phyloP scores from a whole-genome alignment of 2,888 invertebrate genomes.

The Chironomus riparius region DNA sequence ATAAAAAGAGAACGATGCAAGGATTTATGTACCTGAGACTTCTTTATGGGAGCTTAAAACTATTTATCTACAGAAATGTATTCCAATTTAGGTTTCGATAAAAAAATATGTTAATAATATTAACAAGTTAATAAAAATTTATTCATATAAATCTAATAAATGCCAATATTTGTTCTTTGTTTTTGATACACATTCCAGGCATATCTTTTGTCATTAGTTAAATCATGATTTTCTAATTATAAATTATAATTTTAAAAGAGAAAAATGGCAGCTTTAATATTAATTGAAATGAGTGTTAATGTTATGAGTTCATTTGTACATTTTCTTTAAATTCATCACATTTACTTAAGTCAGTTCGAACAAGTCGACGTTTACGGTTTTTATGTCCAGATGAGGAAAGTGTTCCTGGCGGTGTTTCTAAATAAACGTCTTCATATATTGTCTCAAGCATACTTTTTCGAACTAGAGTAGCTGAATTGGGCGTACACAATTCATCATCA shows the following conservation, averaged over 20 bases:
- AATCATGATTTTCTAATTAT: too few species aligned
- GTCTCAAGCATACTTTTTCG: constrained; percentile 3
- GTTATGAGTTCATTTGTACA: constrained; percentile 13
- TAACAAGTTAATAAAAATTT: too few species aligned
- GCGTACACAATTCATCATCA: neutral
- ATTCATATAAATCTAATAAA: too few species aligned
- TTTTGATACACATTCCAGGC: too few species aligned
- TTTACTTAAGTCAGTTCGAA: neutral
- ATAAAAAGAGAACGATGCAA: neutral
- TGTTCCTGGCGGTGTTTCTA: constrained; percentile 15
- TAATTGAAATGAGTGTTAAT: neutral
- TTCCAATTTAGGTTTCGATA: too few species aligned
- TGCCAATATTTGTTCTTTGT: too few species aligned
- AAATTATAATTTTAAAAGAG: too few species aligned
- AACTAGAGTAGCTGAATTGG: neutral
- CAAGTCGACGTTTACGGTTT: neutral
- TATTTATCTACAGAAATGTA: too few species aligned
- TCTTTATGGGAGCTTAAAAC: too few species aligned
- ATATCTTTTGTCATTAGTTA: too few species aligned
- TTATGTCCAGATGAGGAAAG: neutral
- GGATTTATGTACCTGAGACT: neutral
- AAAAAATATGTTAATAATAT: too few species aligned
- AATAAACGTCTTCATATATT: constrained; percentile 7
- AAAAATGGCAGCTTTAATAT: neutral
- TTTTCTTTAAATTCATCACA: constrained; percentile 16